Base-by-base conservation (phyloP, 2,113 vertebrate genomes). In the Pteropus alecto region DNA sequence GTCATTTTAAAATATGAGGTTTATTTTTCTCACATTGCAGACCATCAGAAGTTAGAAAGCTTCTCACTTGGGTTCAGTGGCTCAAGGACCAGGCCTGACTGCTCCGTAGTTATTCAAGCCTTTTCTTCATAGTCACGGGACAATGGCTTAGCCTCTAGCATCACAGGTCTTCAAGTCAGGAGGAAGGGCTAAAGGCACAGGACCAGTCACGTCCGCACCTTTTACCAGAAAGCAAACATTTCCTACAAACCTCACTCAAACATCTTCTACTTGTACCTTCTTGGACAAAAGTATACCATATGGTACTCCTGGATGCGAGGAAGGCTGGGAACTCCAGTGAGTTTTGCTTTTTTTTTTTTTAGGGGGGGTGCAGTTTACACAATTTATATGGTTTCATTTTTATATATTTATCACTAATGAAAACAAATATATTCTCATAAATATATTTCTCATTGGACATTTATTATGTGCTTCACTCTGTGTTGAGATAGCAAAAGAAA, bases 1-100 rank as follows among this genome's bases (percentile, higher is more conserved):
- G 67, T 79, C 67, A 22, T 19, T 77, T 78, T 92, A 81, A 86
- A 54, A 86, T 56, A 71, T n/a, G 56, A 41, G 46, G 35, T 26
- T 83, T 41, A 13, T 35, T 85, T 81, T 83, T 60, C 56, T 96
- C 77, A 63, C 33, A 71, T 73, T 86, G 35, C 79, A 79, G 56
- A 60, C 5, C 24, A 0, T 79, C 22, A 87, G 14, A 71, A 48
- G 21, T 15, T 51, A 84, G 24, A 8, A 19, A 4, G 2, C 3
- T n/a, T 92, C 54, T 71, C 60, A 11, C 14, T 19, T 15, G 19
- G 26, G 14, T 28, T 95, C 21, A 65, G 60, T 6, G 41, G 26
- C 33, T 71, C 30, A n/a, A 51, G 33, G 8, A 63, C 43, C 6
- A 41, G 21, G 12, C 16, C 5, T 30, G 11, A 19, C 24, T 88